Evolutionary conservation across 2,113 vertebrate genomes (phyloP).

Genomic region (Cyphotilapia sp.): DNA sequence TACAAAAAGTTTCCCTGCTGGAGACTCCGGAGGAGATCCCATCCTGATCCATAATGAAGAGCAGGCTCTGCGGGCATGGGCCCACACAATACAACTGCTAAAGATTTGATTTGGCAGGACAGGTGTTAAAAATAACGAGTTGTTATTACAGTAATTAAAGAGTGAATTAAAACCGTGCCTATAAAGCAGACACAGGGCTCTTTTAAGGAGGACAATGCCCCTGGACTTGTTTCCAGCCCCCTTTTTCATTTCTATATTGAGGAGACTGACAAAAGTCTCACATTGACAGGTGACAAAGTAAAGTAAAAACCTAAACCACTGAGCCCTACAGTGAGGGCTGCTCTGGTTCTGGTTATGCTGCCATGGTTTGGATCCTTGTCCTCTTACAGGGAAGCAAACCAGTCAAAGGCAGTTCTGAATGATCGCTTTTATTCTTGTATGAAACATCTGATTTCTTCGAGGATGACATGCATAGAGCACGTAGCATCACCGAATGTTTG

Average conservation of each 20-base stretch:
- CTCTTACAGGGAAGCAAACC: not conserved
- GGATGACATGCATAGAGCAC: not conserved
- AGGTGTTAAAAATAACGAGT: not conserved
- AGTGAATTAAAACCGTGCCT: not conserved
- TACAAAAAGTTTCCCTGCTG: slow-evolving; percentile 41
- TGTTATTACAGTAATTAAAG: not conserved
- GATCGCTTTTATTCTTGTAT: not conserved
- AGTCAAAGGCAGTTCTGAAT: not conserved
- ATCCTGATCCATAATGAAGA: not conserved
- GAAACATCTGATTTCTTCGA: not conserved
- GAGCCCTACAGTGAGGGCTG: not conserved
- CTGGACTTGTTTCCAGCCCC: not conserved
- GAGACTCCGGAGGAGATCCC: slow-evolving; percentile 11
- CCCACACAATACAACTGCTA: not conserved
- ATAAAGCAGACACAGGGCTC: not conserved
- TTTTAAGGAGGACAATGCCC: not conserved
- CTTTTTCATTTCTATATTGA: not conserved
- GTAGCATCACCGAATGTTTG: not conserved
- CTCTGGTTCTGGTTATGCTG: not conserved
- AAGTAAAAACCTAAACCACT: not conserved
- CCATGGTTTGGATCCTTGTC: not conserved
- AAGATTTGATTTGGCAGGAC: not conserved
- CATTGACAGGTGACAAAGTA: not conserved
- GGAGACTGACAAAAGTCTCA: not conserved
- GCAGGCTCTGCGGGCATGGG: not conserved